phyloP scores from a whole-genome alignment of 2,113 vertebrate species.

The Cynopterus brachyotis region DNA sequence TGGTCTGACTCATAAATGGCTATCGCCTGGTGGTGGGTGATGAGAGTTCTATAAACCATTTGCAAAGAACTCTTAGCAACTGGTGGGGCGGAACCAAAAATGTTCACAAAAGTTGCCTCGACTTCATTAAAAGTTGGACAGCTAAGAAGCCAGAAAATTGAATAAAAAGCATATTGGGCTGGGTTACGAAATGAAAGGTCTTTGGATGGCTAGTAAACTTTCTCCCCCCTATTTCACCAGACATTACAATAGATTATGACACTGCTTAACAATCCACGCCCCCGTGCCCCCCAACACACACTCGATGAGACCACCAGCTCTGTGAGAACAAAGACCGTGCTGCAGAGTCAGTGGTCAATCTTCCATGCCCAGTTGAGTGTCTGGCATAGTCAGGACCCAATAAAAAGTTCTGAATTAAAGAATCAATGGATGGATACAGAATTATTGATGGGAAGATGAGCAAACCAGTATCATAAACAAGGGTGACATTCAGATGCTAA shows the following conservation, averaged over 20 bases:
- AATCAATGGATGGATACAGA: neutral
- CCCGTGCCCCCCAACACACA: neutral
- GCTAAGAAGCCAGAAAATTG: neutral
- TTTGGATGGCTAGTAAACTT: neutral
- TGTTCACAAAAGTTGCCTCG: neutral
- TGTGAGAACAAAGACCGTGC: neutral
- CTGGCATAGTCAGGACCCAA: neutral
- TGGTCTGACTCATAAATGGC: slow-evolving; percentile 57
- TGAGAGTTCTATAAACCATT: neutral
- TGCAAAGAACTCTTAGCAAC: slow-evolving; percentile 52
- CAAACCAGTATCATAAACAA: neutral
- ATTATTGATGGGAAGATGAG: neutral
- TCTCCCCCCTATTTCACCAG: neutral
- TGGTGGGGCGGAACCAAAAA: slow-evolving; percentile 9
- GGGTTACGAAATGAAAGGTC: neutral
- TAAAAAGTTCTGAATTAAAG: neutral
- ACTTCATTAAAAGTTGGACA: neutral
- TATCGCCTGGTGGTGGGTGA: slow-evolving; percentile 47
- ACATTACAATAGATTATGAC: neutral
- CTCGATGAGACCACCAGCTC: too few relatives aligned
- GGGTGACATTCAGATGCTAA: neutral
- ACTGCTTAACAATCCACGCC: neutral
- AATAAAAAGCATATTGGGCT: neutral
- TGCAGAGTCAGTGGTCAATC: neutral
- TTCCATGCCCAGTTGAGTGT: neutral